Evolutionary conservation across 1,140 invertebrate species (phyloP), one percentile per base, ranked within the genome.

Genomic region (Papilio glaucus): DNA sequence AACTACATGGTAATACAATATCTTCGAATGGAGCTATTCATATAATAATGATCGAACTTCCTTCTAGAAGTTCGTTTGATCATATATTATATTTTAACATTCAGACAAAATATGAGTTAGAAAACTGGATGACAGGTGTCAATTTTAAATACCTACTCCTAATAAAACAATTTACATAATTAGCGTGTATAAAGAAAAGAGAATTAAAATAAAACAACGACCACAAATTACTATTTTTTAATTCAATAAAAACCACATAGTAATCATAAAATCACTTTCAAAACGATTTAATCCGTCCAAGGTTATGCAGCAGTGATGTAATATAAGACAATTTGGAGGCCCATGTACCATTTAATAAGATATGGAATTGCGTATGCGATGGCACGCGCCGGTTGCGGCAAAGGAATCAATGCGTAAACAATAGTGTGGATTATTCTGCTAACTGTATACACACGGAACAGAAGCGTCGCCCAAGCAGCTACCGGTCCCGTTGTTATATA

Each of bases 361-460:
- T 72, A 78, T 0, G 91, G 80, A 7, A 90, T 60, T 0, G 42
- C 10, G 65, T 78, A 91, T 0, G 87, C 82, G 37, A 91, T 72
- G 0, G 45, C 83, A 2, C 91, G 77, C 4, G 83, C 39, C 9
- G 89, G 88, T 49, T 89, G 89, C 0, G 87, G 89, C 41, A 91
- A 69, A 0, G 90, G 87, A 6, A 80, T 75, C 0, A 92, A 86
- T 21, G 94, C 93, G 80, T 96, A 96, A 6, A 95, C 95, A 29
- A 96, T 71, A 0, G 95, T 96, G 81, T 97, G 96, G 0, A 95
- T 60, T 60, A 96, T 86, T 61, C 96, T 91, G 29, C 93, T 87
- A 9, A 92, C 79, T 0, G 95, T 94, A 81, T 94, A 96, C 0
- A 93, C 77, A 63, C 95, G 89, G 83, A 96, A 96, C 65, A 96